A percentile compares a stretch with the other conserved stretches of the same genome.
Conservation (phyloP, 2,113 vertebrate species). For the Lasiurus cinereus region DNA sequence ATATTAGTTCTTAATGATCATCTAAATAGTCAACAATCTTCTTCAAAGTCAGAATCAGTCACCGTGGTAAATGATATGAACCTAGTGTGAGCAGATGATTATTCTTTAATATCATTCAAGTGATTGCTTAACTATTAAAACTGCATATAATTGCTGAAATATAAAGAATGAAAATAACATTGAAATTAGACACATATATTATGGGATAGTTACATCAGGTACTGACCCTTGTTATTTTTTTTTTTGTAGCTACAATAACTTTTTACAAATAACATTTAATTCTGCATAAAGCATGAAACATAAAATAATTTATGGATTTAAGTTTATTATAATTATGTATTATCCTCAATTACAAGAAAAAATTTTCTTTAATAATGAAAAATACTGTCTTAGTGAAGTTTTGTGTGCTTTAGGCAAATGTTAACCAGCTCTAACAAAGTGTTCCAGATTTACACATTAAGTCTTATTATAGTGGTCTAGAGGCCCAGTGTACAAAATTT, state of each 20-base stretch:
- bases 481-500: no score
- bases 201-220: constrained; percentile 35
- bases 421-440: constrained; percentile 47
- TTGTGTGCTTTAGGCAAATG: constrained; percentile 56
- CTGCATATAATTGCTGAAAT: constrained; percentile 44
- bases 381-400: constrained; percentile 1
- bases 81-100: constrained; percentile 44
- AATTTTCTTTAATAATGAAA: constrained; percentile 58
- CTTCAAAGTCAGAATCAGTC: neutral
- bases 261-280: constrained; percentile 21
- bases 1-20: constrained; percentile 55
- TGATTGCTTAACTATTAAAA: constrained; percentile 41
- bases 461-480: neutral
- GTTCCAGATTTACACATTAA: constrained; percentile 25
- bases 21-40: no score
- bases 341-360: constrained; percentile 17
- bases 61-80: constrained; percentile 37
- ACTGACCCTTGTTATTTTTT: neutral
- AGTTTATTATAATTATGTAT: constrained; percentile 54
- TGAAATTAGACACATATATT: constrained; percentile 36
- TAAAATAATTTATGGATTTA: constrained; percentile 25
- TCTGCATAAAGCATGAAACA: constrained; percentile 39
- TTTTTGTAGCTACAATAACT: constrained; percentile 40
- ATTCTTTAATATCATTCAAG: constrained; percentile 46
- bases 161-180: constrained; percentile 42